phyloP scores from a whole-genome alignment of 2,113 vertebrate genomes.

The Marmota monax region DNA sequence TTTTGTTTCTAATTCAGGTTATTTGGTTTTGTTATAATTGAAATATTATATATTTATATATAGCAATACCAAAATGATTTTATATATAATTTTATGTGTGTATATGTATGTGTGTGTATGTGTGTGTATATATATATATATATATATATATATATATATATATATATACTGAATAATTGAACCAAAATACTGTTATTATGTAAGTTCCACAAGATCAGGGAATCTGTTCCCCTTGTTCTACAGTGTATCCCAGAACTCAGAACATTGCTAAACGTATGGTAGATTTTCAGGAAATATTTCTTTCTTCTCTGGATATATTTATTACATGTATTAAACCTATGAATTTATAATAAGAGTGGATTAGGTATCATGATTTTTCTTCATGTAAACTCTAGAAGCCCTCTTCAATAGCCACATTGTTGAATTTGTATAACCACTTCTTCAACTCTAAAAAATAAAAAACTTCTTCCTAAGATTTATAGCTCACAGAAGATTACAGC shows the following conservation, averaged over 20 bases:
- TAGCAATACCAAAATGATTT: neutral
- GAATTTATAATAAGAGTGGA: neutral
- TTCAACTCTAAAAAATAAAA: conserved; percentile 4
- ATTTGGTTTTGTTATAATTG: neutral
- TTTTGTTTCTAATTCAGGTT: neutral
- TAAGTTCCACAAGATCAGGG: neutral
- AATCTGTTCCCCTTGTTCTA: neutral
- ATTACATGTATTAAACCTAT: neutral
- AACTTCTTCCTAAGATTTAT: neutral
- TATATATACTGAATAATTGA: neutral
- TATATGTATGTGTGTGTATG: too few relatives aligned
- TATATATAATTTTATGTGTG: neutral
- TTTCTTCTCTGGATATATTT: neutral
- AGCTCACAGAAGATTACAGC: neutral
- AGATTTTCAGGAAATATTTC: neutral
- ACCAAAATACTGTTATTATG: conserved; percentile 26
- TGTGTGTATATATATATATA: too few relatives aligned
- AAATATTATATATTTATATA: neutral
- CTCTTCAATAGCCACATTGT: neutral
- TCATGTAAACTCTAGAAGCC: neutral
- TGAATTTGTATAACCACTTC: neutral
- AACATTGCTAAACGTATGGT: neutral
- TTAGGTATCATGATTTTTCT: neutral
- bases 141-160: too few relatives aligned
- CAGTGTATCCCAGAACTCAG: neutral